Evolutionary conservation across 2,797 vertebrate species (phyloP).

Genomic region (Merluccius polli): DNA sequence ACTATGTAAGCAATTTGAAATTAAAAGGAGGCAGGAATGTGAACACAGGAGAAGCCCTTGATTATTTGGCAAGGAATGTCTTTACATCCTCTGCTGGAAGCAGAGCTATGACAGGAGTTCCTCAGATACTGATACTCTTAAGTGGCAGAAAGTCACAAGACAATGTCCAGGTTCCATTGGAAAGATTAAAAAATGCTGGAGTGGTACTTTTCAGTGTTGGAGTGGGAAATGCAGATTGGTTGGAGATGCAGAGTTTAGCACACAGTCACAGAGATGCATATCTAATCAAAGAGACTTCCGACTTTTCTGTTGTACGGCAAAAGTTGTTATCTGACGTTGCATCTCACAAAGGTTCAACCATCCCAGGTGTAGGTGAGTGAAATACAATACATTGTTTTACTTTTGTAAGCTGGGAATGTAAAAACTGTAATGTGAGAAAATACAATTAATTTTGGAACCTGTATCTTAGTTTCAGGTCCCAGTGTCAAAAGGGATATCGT

Average conservation of each 20-base stretch:
- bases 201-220: slow-evolving; percentile 77
- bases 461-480: slow-evolving; percentile 51
- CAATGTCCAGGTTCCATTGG: slow-evolving; percentile 58
- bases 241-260: slow-evolving; percentile 76
- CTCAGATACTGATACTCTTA: slow-evolving; percentile 81
- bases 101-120: slow-evolving; percentile 74
- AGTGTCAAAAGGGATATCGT: slow-evolving; percentile 67
- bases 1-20: slow-evolving; percentile 68
- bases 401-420: background rate
- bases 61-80: slow-evolving; percentile 72
- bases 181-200: slow-evolving; percentile 68
- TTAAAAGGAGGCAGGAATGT: slow-evolving; percentile 64
- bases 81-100: slow-evolving; percentile 73
- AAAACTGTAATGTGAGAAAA: background rate
- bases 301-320: slow-evolving; percentile 63
- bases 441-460: background rate
- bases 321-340: slow-evolving; percentile 50
- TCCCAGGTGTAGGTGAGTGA: slow-evolving; percentile 56
- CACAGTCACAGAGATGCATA: slow-evolving; percentile 69
- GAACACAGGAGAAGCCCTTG: slow-evolving; percentile 77
- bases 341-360: slow-evolving; percentile 36
- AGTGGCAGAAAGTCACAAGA: slow-evolving; percentile 80
- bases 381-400: background rate
- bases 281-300: slow-evolving; percentile 67
- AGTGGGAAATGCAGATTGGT: slow-evolving; percentile 63